Conservation (phyloP, 2,797 vertebrate genomes). For the Sebastes vulpes region DNA sequence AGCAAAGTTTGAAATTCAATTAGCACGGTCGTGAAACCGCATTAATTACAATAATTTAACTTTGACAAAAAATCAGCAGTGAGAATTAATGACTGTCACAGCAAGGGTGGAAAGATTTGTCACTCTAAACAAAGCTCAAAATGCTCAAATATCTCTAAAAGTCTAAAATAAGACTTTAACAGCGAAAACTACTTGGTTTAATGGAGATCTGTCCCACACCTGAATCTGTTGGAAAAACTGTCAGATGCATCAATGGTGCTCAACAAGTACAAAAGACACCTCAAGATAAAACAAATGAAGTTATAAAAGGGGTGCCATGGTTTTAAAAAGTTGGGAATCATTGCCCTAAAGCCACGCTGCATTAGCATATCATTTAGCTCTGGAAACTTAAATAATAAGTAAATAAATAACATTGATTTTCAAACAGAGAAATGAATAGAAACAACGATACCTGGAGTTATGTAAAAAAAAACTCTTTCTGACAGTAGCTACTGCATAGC, state of each 20-base stretch:
- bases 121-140: not conserved
- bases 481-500: not conserved
- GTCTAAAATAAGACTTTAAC: not conserved
- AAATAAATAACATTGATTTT: not conserved
- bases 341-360: not conserved
- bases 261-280: not conserved
- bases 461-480: not conserved
- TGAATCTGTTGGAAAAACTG: not conserved
- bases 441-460: not conserved
- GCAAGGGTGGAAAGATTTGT: not conserved
- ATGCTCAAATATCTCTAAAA: not conserved
- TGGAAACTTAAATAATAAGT: not conserved
- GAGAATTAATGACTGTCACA: not conserved
- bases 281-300: not conserved
- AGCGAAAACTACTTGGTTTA: not conserved
- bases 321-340: not conserved
- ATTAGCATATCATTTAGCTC: not conserved
- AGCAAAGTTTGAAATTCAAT: not conserved
- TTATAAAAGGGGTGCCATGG: not conserved
- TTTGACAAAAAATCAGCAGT: not conserved
- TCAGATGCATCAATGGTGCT: not conserved
- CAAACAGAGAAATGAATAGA: not conserved
- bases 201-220: not conserved
- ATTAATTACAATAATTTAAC: conserved; percentile 8
- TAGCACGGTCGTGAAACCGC: not conserved